Base-by-base conservation (phyloP, 2,797 vertebrate species). In the Neoniphon sammara region DNA sequence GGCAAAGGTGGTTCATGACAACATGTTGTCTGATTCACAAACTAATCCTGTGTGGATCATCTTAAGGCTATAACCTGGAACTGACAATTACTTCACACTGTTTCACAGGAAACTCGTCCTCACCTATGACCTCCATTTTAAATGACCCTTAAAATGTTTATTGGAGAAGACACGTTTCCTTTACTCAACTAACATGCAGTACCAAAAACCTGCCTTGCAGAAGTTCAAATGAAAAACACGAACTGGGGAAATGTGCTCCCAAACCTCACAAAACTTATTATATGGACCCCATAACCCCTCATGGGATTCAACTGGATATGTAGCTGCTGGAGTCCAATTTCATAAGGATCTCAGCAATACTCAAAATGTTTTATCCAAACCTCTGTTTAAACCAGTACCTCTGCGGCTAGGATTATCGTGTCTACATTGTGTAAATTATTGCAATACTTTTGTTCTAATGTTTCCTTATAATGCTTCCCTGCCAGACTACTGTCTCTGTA, bases 21-120 rank as follows among this genome's bases (percentile, higher is more conserved):
- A 55, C 68, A 71, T 66, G 63, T 60, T 57, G 60, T 69, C 60
- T 31, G 56, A 71, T 57, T 31, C 34, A 59, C 57, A 34, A 36
- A 36, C 55, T 36, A 20, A 34, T 17, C 36, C 20, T 15, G 1
- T 5, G 21, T 42, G 44, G 21, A 81, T 21, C 71, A 74, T 56
- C 52, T 30, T 5, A 34, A 66, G 4, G 54, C 60, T 77, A 7
- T 75, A 6, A 76, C 56, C 74, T 71, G 67, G 54, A 88, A 80
- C 75, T 67, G 66, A 83, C 60, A 20, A 71, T 85, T 80, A 73
- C 75, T 80, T 81, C 68, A 75, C 71, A 72, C 70, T 21, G 57
- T 75, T 65, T 52, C 54, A 42, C 46, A 47, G 76, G 70, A 83
- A 86, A 56, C 49, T 46, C 59, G 66, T 60, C 61, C 6, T 73